phyloP scores from a whole-genome alignment of 2,797 vertebrate species.

The Oryzias dopingdopingensis region DNA sequence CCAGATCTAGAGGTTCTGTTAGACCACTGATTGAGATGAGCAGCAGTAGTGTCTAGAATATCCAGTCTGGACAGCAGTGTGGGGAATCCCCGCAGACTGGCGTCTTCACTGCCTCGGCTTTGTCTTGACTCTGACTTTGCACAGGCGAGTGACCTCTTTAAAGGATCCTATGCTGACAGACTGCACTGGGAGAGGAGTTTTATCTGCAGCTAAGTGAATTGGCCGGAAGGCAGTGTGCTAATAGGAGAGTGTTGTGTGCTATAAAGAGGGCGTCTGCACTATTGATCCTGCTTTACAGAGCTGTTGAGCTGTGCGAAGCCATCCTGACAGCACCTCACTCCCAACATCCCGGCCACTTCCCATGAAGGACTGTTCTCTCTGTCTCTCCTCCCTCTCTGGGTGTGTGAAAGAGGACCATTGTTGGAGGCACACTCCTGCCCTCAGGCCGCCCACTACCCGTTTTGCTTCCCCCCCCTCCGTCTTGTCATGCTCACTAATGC shows the following conservation, averaged over 20 bases:
- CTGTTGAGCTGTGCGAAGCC: slow-evolving; percentile 67
- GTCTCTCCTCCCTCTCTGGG: slow-evolving; percentile 56
- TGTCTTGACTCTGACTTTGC: slow-evolving; percentile 29
- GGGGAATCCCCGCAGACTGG: slow-evolving; percentile 55
- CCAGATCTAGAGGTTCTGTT: slow-evolving; percentile 50
- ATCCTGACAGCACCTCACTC: slow-evolving; percentile 56
- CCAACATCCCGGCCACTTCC: slow-evolving; percentile 58
- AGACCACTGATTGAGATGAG: slow-evolving; percentile 74
- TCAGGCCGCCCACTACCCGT: slow-evolving; percentile 78
- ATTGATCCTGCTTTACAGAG: slow-evolving; percentile 76
- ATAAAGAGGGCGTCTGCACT: slow-evolving; percentile 51
- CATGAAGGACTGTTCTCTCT: slow-evolving; percentile 42
- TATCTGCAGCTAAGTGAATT: slow-evolving; percentile 61
- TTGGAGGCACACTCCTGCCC: slow-evolving; percentile 87
- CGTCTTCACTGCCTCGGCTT: slow-evolving; percentile 47
- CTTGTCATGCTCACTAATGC: slow-evolving; percentile 49
- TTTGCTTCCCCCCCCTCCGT: slow-evolving; percentile 46
- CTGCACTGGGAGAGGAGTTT: slow-evolving; percentile 37
- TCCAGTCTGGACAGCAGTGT: slow-evolving; percentile 31
- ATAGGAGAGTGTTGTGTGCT: slow-evolving; percentile 62
- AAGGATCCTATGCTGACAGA: slow-evolving; percentile 23
- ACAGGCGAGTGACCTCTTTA: slow-evolving; percentile 40
- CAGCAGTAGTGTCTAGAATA: slow-evolving; percentile 54
- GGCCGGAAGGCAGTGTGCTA: slow-evolving; percentile 62
- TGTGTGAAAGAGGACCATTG: slow-evolving; percentile 86